Conservation (phyloP, 2,888 invertebrate species). For the Lissocephala sabroskyi region DNA sequence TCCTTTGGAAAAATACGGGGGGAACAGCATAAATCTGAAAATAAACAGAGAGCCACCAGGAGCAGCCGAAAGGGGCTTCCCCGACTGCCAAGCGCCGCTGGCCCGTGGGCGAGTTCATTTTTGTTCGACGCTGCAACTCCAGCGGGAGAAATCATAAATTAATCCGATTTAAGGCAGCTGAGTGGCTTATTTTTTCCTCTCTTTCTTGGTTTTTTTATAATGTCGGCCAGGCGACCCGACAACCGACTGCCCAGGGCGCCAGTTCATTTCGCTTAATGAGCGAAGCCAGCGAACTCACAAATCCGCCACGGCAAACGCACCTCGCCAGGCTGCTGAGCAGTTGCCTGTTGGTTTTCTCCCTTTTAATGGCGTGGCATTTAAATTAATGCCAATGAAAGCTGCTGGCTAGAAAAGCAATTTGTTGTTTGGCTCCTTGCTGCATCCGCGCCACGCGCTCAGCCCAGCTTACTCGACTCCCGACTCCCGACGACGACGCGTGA, state of each 20-base stretch:
- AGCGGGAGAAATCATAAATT: conserved; percentile 62
- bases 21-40: conserved; percentile 33
- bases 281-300: background rate
- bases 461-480: background rate
- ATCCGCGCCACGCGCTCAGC: background rate
- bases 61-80: conserved; percentile 19
- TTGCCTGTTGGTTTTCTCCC: no score
- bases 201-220: no score
- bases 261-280: conserved; percentile 33
- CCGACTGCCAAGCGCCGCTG: no score
- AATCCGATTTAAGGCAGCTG: conserved; percentile 67
- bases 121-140: conserved; percentile 29
- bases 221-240: conserved; percentile 7
- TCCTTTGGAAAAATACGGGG: conserved; percentile 20
- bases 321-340: no score
- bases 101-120: no score
- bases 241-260: conserved; percentile 12
- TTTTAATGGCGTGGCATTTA: background rate
- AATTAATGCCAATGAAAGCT: conserved; percentile 4
- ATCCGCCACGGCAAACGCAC: no score
- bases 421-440: conserved; percentile 11
- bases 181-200: conserved; percentile 68
- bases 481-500: background rate
- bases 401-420: conserved; percentile 19
- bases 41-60: conserved; percentile 19